Base-by-base conservation (phyloP, 2,797 vertebrate species). In the Pseudochirops cupreus region DNA sequence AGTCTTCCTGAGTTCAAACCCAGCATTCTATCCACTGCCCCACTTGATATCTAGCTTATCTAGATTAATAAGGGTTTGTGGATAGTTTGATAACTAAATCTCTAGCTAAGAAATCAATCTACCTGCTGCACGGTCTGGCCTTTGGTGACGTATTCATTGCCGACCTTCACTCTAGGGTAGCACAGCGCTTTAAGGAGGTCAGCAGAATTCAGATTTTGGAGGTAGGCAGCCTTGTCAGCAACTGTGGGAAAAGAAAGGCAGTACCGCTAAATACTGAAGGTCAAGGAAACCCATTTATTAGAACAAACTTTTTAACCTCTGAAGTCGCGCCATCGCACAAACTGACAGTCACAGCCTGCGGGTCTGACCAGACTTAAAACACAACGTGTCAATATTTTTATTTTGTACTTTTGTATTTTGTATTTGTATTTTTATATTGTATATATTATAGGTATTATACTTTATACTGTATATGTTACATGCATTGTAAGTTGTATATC, bases 81-180 rank as follows among this genome's bases (percentile, higher is more conserved):
- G 18, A 46, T 24, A 46, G 39, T 10, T 3, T 82, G 21, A 46
- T 26, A 82, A 46, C 39, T 74, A 82, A 57, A 31, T 74, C 67
- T n/a, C 29, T 56, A 1, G 12, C 56, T 50, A 56, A 18, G 10
- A 1, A 3, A 82, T 7, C 46, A 46, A 57, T 46, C 91, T 98
- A 99, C 99, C 98, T 99, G 99, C 46, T 99, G 98, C 52, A 99
- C 99, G 0, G 98, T 99, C 97, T 99, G 99, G 39, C 99, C 99
- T 74, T 99, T 99, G 97, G 99, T 99, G 90, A 99, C 99, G 0
- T 93, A 99, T 46, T 99, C 99, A 91, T 99, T 99, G 91, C 99
- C 99, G 0, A 99, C 99, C 92, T 99, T 99, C 91, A 99, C 99
- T 93, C 99, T 98, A 33, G 99, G 99, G 89, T 98, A 99, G 58